Percentiles rank a stretch among this genome's conserved stretches.
Evolutionary conservation across 2,888 invertebrate species (phyloP).

Genomic region (Eumerus sabulonum): DNA sequence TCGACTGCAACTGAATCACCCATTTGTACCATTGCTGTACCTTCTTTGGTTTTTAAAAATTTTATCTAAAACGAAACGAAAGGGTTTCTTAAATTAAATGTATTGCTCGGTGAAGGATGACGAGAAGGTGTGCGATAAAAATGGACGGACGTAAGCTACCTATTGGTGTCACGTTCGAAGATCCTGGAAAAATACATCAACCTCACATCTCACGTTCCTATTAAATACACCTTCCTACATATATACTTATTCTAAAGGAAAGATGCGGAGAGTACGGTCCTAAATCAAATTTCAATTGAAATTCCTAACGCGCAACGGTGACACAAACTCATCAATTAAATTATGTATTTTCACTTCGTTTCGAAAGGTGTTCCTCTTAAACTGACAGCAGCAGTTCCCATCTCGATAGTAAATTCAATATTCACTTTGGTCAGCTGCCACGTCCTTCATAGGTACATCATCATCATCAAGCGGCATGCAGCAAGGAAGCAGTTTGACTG

Average conservation of each 20-base stretch:
- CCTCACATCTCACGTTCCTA: conserved; percentile 6
- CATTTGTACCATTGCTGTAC: conserved; percentile 99
- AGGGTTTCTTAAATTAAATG: conserved; percentile 10
- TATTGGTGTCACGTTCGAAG: background rate
- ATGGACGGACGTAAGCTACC: too few relatives aligned
- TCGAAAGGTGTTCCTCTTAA: conserved; percentile 7
- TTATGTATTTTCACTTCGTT: conserved; percentile 46
- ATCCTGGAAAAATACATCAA: conserved; percentile 10
- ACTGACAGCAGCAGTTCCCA: background rate
- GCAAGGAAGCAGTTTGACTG: background rate
- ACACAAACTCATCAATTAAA: conserved; percentile 65
- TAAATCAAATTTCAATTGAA: conserved; percentile 61
- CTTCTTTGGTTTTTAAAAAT: conserved; percentile 98
- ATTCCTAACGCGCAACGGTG: conserved; percentile 43
- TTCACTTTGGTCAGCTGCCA: conserved; percentile 26
- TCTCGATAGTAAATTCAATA: conserved; percentile 23
- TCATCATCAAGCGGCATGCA: conserved; percentile 1
- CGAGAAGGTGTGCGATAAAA: background rate
- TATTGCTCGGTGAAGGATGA: conserved; percentile 7
- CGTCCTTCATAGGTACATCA: conserved; percentile 8
- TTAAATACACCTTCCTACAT: too few relatives aligned
- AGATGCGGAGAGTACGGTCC: background rate
- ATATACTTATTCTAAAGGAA: too few relatives aligned
- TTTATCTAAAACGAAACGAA: conserved; percentile 83
- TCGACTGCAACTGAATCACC: conserved; percentile 97